Evolutionary conservation across 2,888 invertebrate genomes (phyloP).

Genomic region (Minunthozetes semirufus): DNA sequence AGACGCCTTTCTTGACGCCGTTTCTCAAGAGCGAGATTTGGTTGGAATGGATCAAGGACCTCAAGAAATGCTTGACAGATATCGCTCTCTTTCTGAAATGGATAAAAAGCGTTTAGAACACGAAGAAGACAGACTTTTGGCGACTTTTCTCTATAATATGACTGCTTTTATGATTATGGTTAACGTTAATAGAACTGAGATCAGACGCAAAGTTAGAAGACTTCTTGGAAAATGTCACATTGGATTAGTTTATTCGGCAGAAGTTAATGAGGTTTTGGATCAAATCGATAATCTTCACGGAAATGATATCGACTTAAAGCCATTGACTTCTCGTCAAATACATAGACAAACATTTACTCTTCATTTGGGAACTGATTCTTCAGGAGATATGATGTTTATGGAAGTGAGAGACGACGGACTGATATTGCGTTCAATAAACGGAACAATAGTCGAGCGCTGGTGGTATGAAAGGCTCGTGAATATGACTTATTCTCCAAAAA

Average conservation of each 20-base stretch:
- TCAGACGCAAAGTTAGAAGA: conserved; percentile 78
- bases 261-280: conserved; percentile 91
- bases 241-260: conserved; percentile 92
- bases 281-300: conserved; percentile 90
- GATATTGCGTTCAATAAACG: conserved; percentile 54
- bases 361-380: conserved; percentile 86
- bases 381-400: conserved; percentile 61
- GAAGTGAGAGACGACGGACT: conserved; percentile 88
- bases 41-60: conserved; percentile 99
- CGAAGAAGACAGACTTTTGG: conserved; percentile 90
- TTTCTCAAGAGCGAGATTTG: conserved; percentile 93
- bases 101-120: conserved; percentile 81
- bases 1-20: conserved; percentile 95
- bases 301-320: conserved; percentile 94
- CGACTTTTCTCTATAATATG: conserved; percentile 91
- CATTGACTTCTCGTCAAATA: conserved; percentile 84
- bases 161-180: conserved; percentile 92
- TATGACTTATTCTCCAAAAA: conserved; percentile 99
- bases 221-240: conserved; percentile 97
- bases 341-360: conserved; percentile 98
- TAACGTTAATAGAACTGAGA: conserved; percentile 71
- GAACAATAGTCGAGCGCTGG: conserved; percentile 64
- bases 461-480: conserved; percentile 99
- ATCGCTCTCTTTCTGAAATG: conserved; percentile 83
- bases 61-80: conserved; percentile 97